Evolutionary conservation across 2,888 invertebrate genomes (phyloP), one percentile per base, ranked within the genome.

Genomic region (Rosalia funebris): DNA sequence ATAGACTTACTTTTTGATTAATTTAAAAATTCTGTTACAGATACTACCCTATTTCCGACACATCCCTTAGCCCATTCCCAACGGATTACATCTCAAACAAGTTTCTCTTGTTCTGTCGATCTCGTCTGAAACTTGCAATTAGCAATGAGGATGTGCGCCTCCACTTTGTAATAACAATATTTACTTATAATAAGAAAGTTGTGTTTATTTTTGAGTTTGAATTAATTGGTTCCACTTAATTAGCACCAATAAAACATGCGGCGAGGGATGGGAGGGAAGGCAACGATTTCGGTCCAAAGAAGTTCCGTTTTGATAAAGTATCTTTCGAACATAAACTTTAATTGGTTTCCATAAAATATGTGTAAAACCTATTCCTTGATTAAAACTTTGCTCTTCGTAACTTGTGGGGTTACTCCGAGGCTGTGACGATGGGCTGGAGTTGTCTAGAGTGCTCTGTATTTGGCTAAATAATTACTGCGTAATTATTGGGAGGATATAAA

Each of bases 311-410:
- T 39, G 25, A 25, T 39, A 39, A 50, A 50, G 20, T 15, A 20
- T 25, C 10, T 39, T 14, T 15, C 39, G 25, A 25, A 39, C 25
- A n/a, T 25, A 50, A 50, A 50, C 39, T 50, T 50, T 50, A 50
- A 50, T 50, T 50, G 50, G 39, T 17, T 50, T 12, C 34, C 25
- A 41, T 50, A 50, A 50, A 50, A 39, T 50, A 37, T 50, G 50
- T 39, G 20, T 25, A 15, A 50, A 39, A 50, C 36, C 20, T 50
- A 50, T 39, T 39, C 37, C 39, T 39, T 39, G 25, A 50, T 50
- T 50, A 50, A 50, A 50, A 50, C 50, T 50, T 50, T 19, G 25
- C 14, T 12, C 44, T 44, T 44, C 25, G 12, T 5, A 44, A 25
- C 44, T 19, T 25, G 20, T 50, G 17, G 20, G 50, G 37, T 50